phyloP scores from a whole-genome alignment of 2,797 vertebrate species.

The Gymnodraco acuticeps region DNA sequence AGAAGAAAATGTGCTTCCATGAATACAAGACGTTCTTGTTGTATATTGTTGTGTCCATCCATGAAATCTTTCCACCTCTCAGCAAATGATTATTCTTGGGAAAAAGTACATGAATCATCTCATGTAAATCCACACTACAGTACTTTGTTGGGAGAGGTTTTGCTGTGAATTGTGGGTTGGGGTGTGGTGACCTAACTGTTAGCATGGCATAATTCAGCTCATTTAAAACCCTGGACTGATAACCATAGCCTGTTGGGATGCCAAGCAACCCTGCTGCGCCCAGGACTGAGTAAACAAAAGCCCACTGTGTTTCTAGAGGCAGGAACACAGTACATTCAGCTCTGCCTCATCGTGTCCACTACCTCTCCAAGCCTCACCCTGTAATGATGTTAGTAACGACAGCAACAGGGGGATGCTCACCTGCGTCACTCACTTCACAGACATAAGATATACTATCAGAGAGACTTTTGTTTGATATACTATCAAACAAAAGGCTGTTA shows the following conservation, averaged over 20 bases:
- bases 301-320: slow-evolving; percentile 63
- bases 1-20: background rate
- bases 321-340: slow-evolving; percentile 40
- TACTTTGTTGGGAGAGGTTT: slow-evolving; percentile 9
- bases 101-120: slow-evolving; percentile 14
- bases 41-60: slow-evolving; percentile 4
- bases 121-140: slow-evolving; percentile 20
- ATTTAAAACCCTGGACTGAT: slow-evolving; percentile 51
- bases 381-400: slow-evolving; percentile 8
- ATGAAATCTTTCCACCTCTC: slow-evolving; percentile 1
- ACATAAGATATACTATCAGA: slow-evolving; percentile 44
- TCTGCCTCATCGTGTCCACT: slow-evolving; percentile 14
- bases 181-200: slow-evolving; percentile 60
- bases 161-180: slow-evolving; percentile 53
- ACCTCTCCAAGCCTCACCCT: background rate
- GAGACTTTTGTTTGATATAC: too few species aligned
- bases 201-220: slow-evolving; percentile 68
- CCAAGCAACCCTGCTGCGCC: slow-evolving; percentile 56
- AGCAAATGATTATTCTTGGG: slow-evolving; percentile 8
- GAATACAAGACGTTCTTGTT: background rate
- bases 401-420: slow-evolving; percentile 12
- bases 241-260: slow-evolving; percentile 62
- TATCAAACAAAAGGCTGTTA: slow-evolving; percentile 35
- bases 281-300: slow-evolving; percentile 74
- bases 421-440: slow-evolving; percentile 46